Base-by-base conservation (phyloP, 2,797 vertebrate species). In the Spheniscus humboldti region DNA sequence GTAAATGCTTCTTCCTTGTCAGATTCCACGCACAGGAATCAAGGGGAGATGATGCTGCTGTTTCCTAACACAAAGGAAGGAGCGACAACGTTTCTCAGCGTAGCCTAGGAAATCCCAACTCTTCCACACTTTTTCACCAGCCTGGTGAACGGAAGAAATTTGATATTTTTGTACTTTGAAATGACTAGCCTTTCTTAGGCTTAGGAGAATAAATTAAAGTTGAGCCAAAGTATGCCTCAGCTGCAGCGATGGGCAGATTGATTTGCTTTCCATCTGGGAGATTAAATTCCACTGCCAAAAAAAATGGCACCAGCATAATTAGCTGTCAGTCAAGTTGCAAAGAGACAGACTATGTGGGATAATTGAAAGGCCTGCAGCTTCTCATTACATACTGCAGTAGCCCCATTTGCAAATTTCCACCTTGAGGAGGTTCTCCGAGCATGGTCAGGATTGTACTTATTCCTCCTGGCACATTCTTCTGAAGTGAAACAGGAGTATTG, bases 191-290 rank as follows among this genome's bases (percentile, higher is more conserved):
- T 98, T 98, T 98, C 98, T 97, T 89, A 91, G 96, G 98, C 98
- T 99, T 99, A 98, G 96, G 98, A 98, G 98, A 99, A 98, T 99
- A 99, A 99, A 99, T 99, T 98, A 99, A 98, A 98, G 87, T 96
- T 95, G 98, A 98, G 98, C 98, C 98, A 98, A 92, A 97, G 96
- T 97, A 98, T 98, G 98, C 98, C 98, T 99, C 98, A 98, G 98
- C 99, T 98, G 98, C 96, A 96, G 97, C 96, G 95, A 98, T 98
- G 98, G 98, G 98, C 98, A 98, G 98, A 98, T 98, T 99, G 98
- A 99, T 99, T 99, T 98, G 98, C 98, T 98, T 99, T 98, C 99
- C 99, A 99, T 98, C 98, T 99, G 98, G 98, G 98, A 99, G 98
- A 98, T 99, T 99, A 99, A 98, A 98, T 98, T 98, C 97, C 97